These are phyloP conservation scores for Eristalinus aeneus DNA, from an alignment of 2,888 invertebrate genomes.

Conservation along the genomic window DNA sequence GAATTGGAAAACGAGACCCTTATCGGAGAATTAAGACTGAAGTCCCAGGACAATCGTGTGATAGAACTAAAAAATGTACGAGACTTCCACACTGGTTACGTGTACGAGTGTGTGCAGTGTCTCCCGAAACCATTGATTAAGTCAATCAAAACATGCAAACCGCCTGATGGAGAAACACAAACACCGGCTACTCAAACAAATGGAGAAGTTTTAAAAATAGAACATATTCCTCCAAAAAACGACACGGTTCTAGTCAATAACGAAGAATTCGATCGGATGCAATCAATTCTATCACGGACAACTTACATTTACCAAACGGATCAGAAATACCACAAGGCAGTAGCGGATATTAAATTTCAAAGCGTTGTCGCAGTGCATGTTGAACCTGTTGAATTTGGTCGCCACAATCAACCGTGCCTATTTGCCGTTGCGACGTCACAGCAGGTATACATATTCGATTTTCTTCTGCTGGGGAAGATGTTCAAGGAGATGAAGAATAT, in stretches of 20 bases:
- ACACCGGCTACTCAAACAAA: not conserved
- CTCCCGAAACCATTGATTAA: slow-evolving; percentile 72
- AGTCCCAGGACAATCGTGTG: slow-evolving; percentile 66
- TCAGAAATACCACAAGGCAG: slow-evolving; percentile 74
- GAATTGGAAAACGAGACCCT: slow-evolving; percentile 72
- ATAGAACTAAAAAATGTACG: slow-evolving; percentile 72
- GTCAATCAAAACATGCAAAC: slow-evolving; percentile 67
- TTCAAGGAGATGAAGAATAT: slow-evolving; percentile 73
- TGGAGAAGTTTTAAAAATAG: not conserved
- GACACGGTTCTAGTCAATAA: slow-evolving; percentile 24
- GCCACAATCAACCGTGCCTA: slow-evolving; percentile 72
- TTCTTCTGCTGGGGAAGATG: slow-evolving; percentile 73
- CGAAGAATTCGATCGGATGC: slow-evolving; percentile 32
- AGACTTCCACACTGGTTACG: slow-evolving; percentile 72
- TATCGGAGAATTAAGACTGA: slow-evolving; percentile 70
- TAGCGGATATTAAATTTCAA: slow-evolving; percentile 73
- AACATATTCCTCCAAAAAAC: not conserved
- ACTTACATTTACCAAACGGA: slow-evolving; percentile 74
- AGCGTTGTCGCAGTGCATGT: slow-evolving; percentile 72
- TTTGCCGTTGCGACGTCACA: slow-evolving; percentile 72
- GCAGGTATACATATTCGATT: slow-evolving; percentile 75
- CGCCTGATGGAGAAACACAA: not conserved
- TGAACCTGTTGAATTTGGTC: slow-evolving; percentile 73
- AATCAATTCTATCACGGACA: slow-evolving; percentile 41
- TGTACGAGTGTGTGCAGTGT: slow-evolving; percentile 72